A percentile compares a stretch with the other conserved stretches of the same genome.
Conservation (phyloP, 2,888 invertebrate species). For the Heliconius cydno region DNA sequence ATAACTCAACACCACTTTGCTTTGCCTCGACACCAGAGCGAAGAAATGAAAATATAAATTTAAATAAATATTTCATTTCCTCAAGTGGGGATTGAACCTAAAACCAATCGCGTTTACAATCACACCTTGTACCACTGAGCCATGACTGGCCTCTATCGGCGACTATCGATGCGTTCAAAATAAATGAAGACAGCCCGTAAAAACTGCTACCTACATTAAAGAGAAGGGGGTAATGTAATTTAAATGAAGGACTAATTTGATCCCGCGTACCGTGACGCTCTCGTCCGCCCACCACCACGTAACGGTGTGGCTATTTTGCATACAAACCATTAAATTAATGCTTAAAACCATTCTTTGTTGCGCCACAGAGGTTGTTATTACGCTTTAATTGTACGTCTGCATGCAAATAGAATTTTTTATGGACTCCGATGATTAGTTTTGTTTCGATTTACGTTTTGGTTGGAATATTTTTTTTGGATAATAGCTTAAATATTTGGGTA, state of each 20-base stretch:
- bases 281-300: slow-evolving; percentile 80
- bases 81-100: too few relatives aligned
- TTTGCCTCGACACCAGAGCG: too few relatives aligned
- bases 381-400: slow-evolving; percentile 79
- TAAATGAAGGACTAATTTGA: slow-evolving; percentile 81
- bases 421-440: slow-evolving; percentile 66
- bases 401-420: slow-evolving; percentile 81
- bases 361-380: slow-evolving; percentile 81
- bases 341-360: slow-evolving; percentile 83
- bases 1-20: too few relatives aligned
- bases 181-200: slow-evolving; percentile 58
- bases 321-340: slow-evolving; percentile 83
- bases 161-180: slow-evolving; percentile 59
- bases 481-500: not conserved
- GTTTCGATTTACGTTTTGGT: not conserved
- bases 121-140: too few relatives aligned
- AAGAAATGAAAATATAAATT: too few relatives aligned
- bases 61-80: too few relatives aligned
- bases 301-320: slow-evolving; percentile 82
- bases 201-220: slow-evolving; percentile 64
- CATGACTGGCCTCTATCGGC: too few relatives aligned
- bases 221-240: slow-evolving; percentile 75
- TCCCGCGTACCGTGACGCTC: slow-evolving; percentile 79
- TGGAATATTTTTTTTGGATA: not conserved
- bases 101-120: too few relatives aligned